Evolutionary conservation across 2,113 vertebrate genomes (phyloP).

Genomic region (Calyptommatus sinebrachiatus): DNA sequence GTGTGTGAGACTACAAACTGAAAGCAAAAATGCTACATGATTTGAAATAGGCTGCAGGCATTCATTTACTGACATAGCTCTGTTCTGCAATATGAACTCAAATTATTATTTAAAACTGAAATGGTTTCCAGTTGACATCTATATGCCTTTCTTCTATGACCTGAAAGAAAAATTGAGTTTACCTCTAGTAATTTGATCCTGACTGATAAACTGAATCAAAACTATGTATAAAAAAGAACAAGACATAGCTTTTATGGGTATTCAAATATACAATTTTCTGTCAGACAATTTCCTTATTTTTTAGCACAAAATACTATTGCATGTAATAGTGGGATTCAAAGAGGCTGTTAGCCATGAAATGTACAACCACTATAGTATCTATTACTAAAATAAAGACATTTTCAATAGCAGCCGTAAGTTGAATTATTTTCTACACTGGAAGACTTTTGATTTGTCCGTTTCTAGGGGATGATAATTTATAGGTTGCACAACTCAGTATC

Average conservation of each 20-base stretch:
- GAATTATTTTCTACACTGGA: too few relatives aligned
- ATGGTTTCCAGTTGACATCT: neutral
- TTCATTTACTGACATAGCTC: neutral
- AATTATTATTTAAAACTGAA: constrained; percentile 8
- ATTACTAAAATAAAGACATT: neutral
- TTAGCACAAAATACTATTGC: neutral
- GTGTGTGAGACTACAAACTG: neutral
- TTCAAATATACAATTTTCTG: too few relatives aligned
- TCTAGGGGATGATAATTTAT: neutral
- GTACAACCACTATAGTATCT: too few relatives aligned
- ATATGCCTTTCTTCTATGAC: neutral
- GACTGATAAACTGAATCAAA: neutral
- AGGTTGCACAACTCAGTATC: neutral
- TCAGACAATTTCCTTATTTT: neutral
- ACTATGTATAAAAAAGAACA: neutral
- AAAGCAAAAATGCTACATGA: constrained; percentile 5
- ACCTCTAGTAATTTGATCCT: neutral
- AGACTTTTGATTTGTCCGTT: neutral
- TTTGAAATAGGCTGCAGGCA: neutral
- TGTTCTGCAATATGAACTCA: neutral
- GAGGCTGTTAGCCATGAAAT: neutral
- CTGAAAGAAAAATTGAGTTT: neutral
- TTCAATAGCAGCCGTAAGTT: neutral
- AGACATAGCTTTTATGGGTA: neutral
- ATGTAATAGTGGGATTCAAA: neutral